phyloP scores from a whole-genome alignment of 2,797 vertebrate genomes.

The Labeo calbasu region DNA sequence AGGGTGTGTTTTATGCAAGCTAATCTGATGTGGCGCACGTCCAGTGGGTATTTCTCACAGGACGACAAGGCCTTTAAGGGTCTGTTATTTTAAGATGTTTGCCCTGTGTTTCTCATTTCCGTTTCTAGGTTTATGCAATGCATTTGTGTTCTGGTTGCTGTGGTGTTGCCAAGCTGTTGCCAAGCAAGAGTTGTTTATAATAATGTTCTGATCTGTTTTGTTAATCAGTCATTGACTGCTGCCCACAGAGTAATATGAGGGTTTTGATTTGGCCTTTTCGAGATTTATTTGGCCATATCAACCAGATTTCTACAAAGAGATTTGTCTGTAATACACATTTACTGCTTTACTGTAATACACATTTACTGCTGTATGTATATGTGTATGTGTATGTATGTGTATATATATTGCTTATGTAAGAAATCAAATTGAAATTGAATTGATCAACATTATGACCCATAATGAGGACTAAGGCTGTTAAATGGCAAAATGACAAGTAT shows the following conservation, averaged over 20 bases:
- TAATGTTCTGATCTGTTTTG: background rate
- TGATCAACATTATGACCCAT: too few relatives aligned
- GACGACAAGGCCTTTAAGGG: background rate
- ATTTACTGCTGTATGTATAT: too few relatives aligned
- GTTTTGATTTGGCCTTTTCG: background rate
- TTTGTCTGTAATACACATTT: background rate
- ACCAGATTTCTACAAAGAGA: background rate
- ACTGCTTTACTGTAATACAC: too few relatives aligned
- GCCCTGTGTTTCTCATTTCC: background rate
- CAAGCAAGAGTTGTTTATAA: background rate
- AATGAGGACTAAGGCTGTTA: too few relatives aligned
- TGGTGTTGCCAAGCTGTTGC: background rate
- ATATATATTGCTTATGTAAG: too few relatives aligned
- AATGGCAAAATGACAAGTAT: too few relatives aligned
- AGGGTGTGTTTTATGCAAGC: background rate
- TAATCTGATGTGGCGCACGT: conserved; percentile 8
- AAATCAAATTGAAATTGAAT: too few relatives aligned
- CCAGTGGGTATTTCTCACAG: conserved; percentile 17
- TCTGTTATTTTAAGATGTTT: conserved; percentile 28
- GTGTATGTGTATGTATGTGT: too few relatives aligned
- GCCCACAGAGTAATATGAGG: background rate
- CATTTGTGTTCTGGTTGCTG: background rate
- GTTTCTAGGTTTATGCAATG: background rate
- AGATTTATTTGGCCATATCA: background rate
- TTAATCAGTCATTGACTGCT: background rate